Base-by-base conservation (phyloP, 1,140 invertebrate genomes). In the Phortica variegata region DNA sequence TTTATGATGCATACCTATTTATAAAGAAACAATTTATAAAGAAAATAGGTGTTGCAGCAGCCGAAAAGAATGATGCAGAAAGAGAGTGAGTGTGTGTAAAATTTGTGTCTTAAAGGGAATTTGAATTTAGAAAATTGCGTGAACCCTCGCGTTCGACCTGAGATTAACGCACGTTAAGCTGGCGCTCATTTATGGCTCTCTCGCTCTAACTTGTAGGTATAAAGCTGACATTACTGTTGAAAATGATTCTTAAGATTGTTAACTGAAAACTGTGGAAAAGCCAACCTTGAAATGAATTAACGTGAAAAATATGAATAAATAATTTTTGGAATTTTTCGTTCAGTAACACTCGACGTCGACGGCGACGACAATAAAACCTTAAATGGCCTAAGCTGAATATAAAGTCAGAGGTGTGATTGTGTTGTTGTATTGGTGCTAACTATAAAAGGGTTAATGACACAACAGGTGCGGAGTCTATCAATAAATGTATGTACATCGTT, bases 1-100 rank as follows among this genome's bases (percentile, higher is more conserved):
- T 26, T 69, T 68, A 68, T 68, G 63, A 68, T 68, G 63, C n/a
- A n/a, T 60, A 63, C 60, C 68, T 60, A 63, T 60, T 68, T 68
- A 68, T 63, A 51, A 52, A 52, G 63, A 63, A 26, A 26, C 23
- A 26, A 26, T 6, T 6, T 6, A 26, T 6, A 26, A 26, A 26
- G 10, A 26, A 26, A 26, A 26, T 26, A 26, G 23, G 23, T 26
- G 23, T 26, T 6, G 23, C 23, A 6, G 23, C 23, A 6, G 23
- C 23, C 5, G 5, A 26, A 26, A 26, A 26, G 23, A 26, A 26
- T 26, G 16, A 36, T 39, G 8, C 39, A 37, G 17, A 54, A 48
- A 56, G 31, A 15, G 44, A 17, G 40, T 58, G 55, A 18, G 36
- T 19, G 16, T 38, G 15, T 38, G 33, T 34, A n/a, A n/a, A n/a